A percentile compares a stretch with the other conserved stretches of the same genome.
Evolutionary conservation across 2,113 vertebrate genomes (phyloP).

Genomic region (Crotalus tigris): DNA sequence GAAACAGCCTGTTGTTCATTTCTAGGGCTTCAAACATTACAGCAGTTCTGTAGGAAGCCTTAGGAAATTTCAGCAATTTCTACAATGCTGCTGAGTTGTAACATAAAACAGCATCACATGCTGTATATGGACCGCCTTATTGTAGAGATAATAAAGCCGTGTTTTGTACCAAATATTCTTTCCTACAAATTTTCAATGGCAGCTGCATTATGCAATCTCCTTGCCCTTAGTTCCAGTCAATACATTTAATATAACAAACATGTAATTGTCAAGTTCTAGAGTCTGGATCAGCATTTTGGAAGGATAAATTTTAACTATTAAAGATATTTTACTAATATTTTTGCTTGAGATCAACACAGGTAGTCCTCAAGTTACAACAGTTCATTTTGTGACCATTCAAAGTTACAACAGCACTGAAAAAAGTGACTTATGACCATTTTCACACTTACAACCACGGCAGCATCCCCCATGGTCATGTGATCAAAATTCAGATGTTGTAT

Average conservation of each 20-base stretch:
- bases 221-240: background rate
- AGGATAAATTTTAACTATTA: background rate
- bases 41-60: background rate
- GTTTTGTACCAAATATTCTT: background rate
- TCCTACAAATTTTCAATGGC: background rate
- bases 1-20: background rate
- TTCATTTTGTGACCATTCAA: background rate
- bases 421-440: background rate
- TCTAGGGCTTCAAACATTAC: background rate
- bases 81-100: background rate
- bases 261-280: background rate
- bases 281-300: background rate
- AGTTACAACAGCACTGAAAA: background rate
- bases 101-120: background rate
- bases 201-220: background rate
- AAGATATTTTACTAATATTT: background rate
- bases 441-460: background rate
- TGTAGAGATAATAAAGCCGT: background rate
- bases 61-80: background rate
- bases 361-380: background rate
- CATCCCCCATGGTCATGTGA: background rate
- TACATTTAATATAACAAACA: background rate
- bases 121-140: background rate
- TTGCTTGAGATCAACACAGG: background rate
- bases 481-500: background rate